Conservation (phyloP, 2,888 invertebrate genomes). For the Fragum whitleyi region DNA sequence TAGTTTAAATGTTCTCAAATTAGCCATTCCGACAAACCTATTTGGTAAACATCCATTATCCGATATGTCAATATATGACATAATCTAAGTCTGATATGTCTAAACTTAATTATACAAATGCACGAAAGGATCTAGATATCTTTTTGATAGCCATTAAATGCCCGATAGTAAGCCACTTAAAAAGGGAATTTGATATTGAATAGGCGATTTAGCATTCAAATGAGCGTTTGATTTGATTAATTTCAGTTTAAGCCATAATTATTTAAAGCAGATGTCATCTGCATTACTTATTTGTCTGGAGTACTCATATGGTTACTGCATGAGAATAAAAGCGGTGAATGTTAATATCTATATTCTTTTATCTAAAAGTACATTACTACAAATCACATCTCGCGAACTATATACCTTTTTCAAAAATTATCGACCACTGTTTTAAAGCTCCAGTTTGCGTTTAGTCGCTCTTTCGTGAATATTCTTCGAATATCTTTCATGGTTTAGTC, state of each 20-base stretch:
- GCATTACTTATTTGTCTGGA: background rate
- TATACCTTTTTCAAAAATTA: too few relatives aligned
- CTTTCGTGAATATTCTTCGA: too few relatives aligned
- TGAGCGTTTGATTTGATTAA: background rate
- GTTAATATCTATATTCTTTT: too few relatives aligned
- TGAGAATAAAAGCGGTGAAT: too few relatives aligned
- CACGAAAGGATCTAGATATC: background rate
- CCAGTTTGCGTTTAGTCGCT: too few relatives aligned
- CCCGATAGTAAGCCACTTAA: background rate
- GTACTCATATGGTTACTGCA: too few relatives aligned
- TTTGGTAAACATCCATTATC: background rate
- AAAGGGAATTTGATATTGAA: background rate
- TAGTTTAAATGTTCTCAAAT: too few relatives aligned
- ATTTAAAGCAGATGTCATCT: background rate
- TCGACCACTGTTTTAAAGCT: too few relatives aligned
- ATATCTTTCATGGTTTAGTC: too few relatives aligned
- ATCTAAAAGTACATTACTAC: too few relatives aligned
- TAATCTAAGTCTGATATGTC: background rate
- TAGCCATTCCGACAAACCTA: background rate
- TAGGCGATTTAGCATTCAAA: background rate
- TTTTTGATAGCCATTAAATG: conserved; percentile 4
- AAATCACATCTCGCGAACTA: too few relatives aligned
- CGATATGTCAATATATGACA: background rate
- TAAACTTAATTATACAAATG: background rate
- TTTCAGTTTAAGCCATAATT: background rate